These are phyloP conservation scores for Halocaridina rubra DNA, from an alignment of 2,888 invertebrate genomes.

Conservation along the genomic window DNA sequence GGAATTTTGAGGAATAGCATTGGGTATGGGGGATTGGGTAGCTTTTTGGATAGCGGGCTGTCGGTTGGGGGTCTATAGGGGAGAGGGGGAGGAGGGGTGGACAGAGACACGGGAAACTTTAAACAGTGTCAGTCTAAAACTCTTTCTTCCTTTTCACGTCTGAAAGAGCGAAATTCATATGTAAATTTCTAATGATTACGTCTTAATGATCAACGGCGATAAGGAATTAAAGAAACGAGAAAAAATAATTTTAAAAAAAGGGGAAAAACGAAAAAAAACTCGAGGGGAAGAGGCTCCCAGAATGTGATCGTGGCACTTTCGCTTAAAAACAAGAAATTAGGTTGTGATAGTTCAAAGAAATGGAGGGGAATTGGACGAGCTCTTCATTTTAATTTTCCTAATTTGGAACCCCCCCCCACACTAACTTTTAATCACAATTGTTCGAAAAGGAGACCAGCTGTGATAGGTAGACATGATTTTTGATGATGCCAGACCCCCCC, in stretches of 20 bases:
- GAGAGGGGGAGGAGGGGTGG: not conserved
- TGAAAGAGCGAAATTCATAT: conserved; percentile 59
- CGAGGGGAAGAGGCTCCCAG: too few relatives aligned
- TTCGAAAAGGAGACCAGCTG: conserved; percentile 46
- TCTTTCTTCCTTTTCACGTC: conserved; percentile 7
- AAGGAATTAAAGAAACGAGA: conserved; percentile 37
- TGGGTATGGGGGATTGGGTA: not conserved
- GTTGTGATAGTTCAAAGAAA: conserved; percentile 61
- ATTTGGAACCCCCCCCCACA: too few relatives aligned
- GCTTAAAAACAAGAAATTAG: conserved; percentile 59
- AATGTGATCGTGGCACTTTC: conserved; percentile 57
- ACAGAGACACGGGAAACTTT: not conserved
- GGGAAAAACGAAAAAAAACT: too few relatives aligned
- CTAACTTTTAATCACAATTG: conserved; percentile 61
- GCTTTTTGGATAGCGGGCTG: not conserved
- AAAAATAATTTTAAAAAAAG: too few relatives aligned
- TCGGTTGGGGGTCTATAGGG: not conserved
- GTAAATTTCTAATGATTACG: conserved; percentile 57
- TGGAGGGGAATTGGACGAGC: conserved; percentile 25
- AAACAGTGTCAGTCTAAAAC: conserved; percentile 19
- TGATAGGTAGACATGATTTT: conserved; percentile 45
- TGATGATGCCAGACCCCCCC: not conserved
- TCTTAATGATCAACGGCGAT: conserved; percentile 55
- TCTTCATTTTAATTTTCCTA: conserved; percentile 62
- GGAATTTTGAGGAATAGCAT: not conserved